Evolutionary conservation across 1,140 invertebrate genomes (phyloP).

Genomic region (Drosophila malerkotliana): DNA sequence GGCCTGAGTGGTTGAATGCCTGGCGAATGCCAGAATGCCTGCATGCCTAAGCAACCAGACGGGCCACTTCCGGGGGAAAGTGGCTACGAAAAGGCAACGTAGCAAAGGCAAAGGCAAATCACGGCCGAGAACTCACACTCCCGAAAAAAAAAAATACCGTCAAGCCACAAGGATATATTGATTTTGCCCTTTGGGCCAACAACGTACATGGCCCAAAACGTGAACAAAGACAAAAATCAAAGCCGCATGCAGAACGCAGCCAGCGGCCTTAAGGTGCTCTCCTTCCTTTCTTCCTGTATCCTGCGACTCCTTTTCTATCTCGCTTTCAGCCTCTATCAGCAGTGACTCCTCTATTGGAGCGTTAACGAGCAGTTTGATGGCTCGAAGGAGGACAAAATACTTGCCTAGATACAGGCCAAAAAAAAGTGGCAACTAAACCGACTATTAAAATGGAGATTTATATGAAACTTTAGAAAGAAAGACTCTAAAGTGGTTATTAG

Average conservation of each 20-base stretch:
- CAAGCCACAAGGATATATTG: constrained; percentile 65
- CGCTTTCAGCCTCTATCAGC: constrained; percentile 26
- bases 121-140: constrained; percentile 25
- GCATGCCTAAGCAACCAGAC: constrained; percentile 64
- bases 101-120: constrained; percentile 33
- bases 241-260: constrained; percentile 73
- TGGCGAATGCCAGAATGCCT: constrained; percentile 37
- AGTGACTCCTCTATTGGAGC: constrained; percentile 35
- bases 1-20: constrained; percentile 26
- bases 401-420: constrained; percentile 9
- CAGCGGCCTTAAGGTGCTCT: constrained; percentile 39
- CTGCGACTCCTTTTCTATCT: neutral
- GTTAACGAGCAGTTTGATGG: constrained; percentile 52
- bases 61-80: constrained; percentile 53
- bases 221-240: constrained; percentile 61
- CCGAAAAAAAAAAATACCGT: constrained; percentile 19
- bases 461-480: neutral
- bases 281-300: constrained; percentile 26
- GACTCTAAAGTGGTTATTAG: too few relatives aligned
- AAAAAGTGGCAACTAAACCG: neutral
- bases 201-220: constrained; percentile 59
- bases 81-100: constrained; percentile 8
- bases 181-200: constrained; percentile 59
- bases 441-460: neutral
- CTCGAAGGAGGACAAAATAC: constrained; percentile 25